Conservation (phyloP, 1,140 invertebrate species). For the Hyphantria cunea region DNA sequence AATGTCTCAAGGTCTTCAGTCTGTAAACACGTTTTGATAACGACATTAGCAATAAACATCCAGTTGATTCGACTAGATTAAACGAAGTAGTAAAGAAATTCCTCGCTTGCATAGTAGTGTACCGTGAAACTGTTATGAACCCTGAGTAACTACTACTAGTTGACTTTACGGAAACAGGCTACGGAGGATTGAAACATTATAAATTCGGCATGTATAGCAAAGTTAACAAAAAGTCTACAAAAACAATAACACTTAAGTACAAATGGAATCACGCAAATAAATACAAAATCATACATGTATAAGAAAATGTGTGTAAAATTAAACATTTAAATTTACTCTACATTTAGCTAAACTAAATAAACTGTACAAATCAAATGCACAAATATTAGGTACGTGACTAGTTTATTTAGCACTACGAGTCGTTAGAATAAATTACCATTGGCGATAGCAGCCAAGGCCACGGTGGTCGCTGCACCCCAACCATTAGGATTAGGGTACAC, state of each 20-base stretch:
- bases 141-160: too few species aligned
- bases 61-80: neutral
- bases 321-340: conserved; percentile 15
- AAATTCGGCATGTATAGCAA: too few species aligned
- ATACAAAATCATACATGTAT: too few species aligned
- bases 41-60: conserved; percentile 2
- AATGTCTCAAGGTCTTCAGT: conserved; percentile 13
- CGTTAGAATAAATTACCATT: conserved; percentile 45
- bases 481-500: conserved; percentile 47
- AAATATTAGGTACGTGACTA: conserved; percentile 31
- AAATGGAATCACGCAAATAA: too few species aligned
- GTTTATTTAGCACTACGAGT: conserved; percentile 33
- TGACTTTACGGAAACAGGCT: too few species aligned
- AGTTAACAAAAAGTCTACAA: too few species aligned
- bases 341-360: conserved; percentile 22
- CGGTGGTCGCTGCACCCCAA: conserved; percentile 48
- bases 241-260: too few species aligned
- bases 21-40: conserved; percentile 5
- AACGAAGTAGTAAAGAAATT: too few species aligned
- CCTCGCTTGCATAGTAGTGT: too few species aligned
- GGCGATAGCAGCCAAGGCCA: conserved; percentile 43
- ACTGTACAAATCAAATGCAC: conserved; percentile 20
- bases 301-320: too few species aligned
- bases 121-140: too few species aligned
- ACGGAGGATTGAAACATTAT: neutral